Conservation (phyloP, 1,140 invertebrate genomes). For the Drosophila ogumai region DNA sequence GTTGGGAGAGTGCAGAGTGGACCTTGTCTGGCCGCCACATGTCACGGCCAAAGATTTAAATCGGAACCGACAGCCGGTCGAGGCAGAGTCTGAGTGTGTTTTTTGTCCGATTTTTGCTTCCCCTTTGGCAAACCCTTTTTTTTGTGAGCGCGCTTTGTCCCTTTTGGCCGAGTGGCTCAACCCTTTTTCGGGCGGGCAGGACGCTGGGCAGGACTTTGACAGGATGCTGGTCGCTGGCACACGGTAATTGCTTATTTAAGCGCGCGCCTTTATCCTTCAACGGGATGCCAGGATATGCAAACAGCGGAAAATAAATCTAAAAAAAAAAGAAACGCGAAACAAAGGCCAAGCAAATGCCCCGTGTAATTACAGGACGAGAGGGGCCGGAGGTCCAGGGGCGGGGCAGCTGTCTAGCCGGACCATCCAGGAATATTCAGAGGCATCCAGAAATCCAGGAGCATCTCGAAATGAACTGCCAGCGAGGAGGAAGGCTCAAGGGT, state of each 20-base stretch:
- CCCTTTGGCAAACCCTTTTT: slow-evolving; percentile 50
- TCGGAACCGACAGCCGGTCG: slow-evolving; percentile 68
- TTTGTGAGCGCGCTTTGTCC: slow-evolving; percentile 37
- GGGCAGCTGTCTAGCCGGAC: slow-evolving; percentile 75
- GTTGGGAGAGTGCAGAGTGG: background rate
- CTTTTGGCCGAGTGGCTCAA: slow-evolving; percentile 51
- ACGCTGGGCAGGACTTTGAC: slow-evolving; percentile 73
- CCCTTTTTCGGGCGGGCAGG: slow-evolving; percentile 51
- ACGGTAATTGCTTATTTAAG: slow-evolving; percentile 83
- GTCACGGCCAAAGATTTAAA: slow-evolving; percentile 78
- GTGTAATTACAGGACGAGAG: slow-evolving; percentile 68
- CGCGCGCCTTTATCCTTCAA: slow-evolving; percentile 76
- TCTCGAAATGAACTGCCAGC: slow-evolving; percentile 65
- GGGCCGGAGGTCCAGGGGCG: slow-evolving; percentile 3
- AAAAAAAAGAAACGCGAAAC: slow-evolving; percentile 43
- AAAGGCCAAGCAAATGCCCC: slow-evolving; percentile 74
- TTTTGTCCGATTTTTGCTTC: slow-evolving; percentile 46
- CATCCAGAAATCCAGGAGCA: slow-evolving; percentile 35
- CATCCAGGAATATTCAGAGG: slow-evolving; percentile 30
- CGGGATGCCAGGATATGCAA: slow-evolving; percentile 65
- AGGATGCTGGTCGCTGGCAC: slow-evolving; percentile 71
- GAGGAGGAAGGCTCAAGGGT: slow-evolving; percentile 18
- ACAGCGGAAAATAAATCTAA: slow-evolving; percentile 32
- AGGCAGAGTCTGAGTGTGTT: slow-evolving; percentile 16
- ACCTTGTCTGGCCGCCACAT: slow-evolving; percentile 70